phyloP scores from a whole-genome alignment of 2,113 vertebrate genomes.

The Bubalus kerabau region DNA sequence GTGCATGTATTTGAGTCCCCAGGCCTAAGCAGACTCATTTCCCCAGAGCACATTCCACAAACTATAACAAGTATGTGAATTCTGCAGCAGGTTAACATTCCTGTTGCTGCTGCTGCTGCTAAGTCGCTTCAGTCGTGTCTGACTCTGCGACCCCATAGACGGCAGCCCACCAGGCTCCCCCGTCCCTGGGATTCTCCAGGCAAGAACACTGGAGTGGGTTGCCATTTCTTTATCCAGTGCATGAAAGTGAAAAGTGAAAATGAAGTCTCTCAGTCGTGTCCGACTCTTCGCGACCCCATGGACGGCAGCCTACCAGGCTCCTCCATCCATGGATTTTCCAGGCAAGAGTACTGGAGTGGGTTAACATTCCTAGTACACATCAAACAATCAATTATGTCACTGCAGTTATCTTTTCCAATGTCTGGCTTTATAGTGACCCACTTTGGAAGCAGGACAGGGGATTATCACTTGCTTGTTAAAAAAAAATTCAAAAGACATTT shows the following conservation, averaged over 20 bases:
- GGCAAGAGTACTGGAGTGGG: too few species aligned
- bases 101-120: background rate
- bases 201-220: too few species aligned
- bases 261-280: too few species aligned
- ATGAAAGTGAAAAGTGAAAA: too few species aligned
- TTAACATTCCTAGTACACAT: background rate
- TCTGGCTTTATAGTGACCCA: background rate
- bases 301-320: too few species aligned
- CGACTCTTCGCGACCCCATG: too few species aligned
- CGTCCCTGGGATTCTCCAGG: too few species aligned
- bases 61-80: conserved; percentile 27
- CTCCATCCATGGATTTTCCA: too few species aligned
- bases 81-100: conserved; percentile 28
- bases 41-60: conserved; percentile 45
- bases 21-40: background rate
- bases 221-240: too few species aligned
- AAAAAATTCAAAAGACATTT: background rate
- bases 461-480: background rate
- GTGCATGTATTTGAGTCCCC: background rate
- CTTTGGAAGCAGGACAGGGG: background rate
- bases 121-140: too few species aligned
- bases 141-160: too few species aligned
- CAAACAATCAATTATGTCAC: background rate
- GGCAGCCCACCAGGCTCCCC: too few species aligned
- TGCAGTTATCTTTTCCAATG: background rate